phyloP scores from a whole-genome alignment of 1,140 invertebrate genomes.

The Diorhabda carinulata region DNA sequence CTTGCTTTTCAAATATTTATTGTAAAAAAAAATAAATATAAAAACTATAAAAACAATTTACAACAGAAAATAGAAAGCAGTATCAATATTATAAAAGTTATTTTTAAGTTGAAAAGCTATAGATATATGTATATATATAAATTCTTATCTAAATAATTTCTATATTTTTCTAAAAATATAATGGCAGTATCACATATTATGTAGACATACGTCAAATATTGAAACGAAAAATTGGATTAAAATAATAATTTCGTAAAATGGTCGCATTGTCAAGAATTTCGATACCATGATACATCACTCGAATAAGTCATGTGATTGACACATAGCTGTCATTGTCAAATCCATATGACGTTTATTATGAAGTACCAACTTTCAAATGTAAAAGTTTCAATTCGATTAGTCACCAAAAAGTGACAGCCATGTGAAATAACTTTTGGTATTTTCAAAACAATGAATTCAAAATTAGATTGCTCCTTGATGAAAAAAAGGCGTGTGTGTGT shows the following conservation, averaged over 20 bases:
- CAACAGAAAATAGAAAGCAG: constrained; percentile 10
- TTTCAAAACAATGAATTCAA: no score
- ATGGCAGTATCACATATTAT: constrained; percentile 8
- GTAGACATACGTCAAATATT: background rate
- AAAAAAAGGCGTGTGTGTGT: no score
- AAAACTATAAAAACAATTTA: constrained; percentile 12
- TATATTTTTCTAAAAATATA: background rate
- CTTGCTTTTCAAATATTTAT: constrained; percentile 6
- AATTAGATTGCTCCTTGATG: no score
- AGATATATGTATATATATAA: background rate
- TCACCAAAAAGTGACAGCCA: no score
- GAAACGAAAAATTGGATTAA: background rate
- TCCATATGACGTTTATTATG: no score
- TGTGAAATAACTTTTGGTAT: no score
- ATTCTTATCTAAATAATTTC: background rate
- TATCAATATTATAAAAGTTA: background rate
- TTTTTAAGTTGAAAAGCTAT: background rate
- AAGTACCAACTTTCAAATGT: no score
- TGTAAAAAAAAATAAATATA: constrained; percentile 16
- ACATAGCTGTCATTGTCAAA: no score
- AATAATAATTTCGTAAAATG: background rate
- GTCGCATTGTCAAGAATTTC: background rate
- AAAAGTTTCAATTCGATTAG: no score
- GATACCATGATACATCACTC: no score
- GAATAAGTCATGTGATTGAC: no score